Percentiles rank a stretch among this genome's conserved stretches.
phyloP scores from a whole-genome alignment of 2,888 invertebrate species.

The Tenthredo mesomela region DNA sequence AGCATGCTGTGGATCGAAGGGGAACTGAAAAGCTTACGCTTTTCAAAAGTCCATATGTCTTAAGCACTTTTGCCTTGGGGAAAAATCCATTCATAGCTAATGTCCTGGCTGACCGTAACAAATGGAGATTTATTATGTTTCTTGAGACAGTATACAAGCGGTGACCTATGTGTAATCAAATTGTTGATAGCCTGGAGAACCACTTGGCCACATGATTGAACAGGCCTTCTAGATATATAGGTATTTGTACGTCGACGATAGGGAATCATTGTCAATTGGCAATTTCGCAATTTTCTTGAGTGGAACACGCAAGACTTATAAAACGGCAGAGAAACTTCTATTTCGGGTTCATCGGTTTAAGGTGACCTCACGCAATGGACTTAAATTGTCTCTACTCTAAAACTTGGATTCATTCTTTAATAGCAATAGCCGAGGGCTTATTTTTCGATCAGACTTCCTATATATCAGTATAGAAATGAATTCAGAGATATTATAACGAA shows the following conservation, averaged over 20 bases:
- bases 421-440: slow-evolving; percentile 3
- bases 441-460: not conserved
- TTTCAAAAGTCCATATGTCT: not conserved
- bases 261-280: not conserved
- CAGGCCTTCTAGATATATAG: not conserved
- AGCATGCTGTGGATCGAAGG: not conserved
- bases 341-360: not conserved
- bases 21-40: not conserved
- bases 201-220: not conserved
- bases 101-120: not conserved
- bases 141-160: not conserved
- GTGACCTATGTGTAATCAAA: not conserved
- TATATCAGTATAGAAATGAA: not conserved
- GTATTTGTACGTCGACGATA: not conserved
- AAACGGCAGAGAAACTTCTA: not conserved
- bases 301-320: not conserved
- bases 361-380: not conserved
- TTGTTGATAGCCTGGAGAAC: not conserved
- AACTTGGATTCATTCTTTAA: not conserved
- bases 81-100: not conserved
- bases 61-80: not conserved
- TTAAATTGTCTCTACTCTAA: not conserved
- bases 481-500: not conserved
- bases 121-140: slow-evolving; percentile 18
- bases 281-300: not conserved